Percentiles rank a stretch among this genome's conserved stretches.
Evolutionary conservation across 2,797 vertebrate genomes (phyloP).

Genomic region (Chelmon rostratus): DNA sequence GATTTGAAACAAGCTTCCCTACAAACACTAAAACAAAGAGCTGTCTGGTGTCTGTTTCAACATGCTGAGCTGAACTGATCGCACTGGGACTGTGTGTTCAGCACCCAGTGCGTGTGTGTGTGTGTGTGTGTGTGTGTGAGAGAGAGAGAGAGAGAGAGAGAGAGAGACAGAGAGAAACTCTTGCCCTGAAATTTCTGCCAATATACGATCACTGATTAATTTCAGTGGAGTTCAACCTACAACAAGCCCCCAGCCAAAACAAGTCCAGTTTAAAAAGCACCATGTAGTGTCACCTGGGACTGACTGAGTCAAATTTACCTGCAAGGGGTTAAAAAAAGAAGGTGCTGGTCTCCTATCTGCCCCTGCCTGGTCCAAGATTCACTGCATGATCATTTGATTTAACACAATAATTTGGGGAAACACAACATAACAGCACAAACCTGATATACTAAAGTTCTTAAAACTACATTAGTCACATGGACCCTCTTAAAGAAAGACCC

Average conservation of each 20-base stretch:
- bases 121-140: constrained; percentile 13
- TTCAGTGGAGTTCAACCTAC: neutral
- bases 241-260: neutral
- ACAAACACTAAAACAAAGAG: constrained; percentile 61
- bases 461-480: neutral
- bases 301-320: neutral
- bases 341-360: too few species aligned
- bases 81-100: constrained; percentile 22
- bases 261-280: too few species aligned
- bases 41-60: constrained; percentile 56
- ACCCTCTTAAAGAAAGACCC: neutral
- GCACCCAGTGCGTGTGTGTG: constrained; percentile 4
- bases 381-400: too few species aligned
- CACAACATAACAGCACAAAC: neutral
- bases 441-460: neutral
- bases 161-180: neutral
- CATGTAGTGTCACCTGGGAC: neutral
- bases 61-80: constrained; percentile 42
- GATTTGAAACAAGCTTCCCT: constrained; percentile 42
- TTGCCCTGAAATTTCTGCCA: neutral
- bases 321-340: too few species aligned
- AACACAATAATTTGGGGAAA: too few species aligned
- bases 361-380: too few species aligned
- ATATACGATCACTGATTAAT: neutral
- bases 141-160: neutral